Conservation (phyloP, 2,888 invertebrate genomes). For the Microplitis manilae region DNA sequence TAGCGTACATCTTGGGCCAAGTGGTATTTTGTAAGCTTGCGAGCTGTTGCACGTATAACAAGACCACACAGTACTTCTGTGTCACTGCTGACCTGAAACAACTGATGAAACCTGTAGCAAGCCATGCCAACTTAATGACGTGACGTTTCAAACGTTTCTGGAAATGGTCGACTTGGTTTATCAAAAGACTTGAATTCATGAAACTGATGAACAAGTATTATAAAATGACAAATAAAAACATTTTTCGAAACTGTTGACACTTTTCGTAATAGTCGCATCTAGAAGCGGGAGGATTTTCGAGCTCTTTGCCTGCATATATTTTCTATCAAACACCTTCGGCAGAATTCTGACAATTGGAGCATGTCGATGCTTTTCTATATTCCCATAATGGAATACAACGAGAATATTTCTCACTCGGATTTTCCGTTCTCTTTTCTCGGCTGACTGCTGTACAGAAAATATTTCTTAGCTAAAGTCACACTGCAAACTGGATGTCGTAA, state of each 20-base stretch:
- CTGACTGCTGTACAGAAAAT: not conserved
- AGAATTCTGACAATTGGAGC: slow-evolving; percentile 10
- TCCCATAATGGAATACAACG: slow-evolving; percentile 31
- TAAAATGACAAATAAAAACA: not conserved
- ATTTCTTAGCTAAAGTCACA: not conserved
- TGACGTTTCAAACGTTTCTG: not conserved
- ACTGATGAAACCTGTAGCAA: slow-evolving; percentile 19
- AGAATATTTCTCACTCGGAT: not conserved
- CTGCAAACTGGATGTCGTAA: not conserved
- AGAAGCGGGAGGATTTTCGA: slow-evolving; percentile 14
- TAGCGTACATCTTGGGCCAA: slow-evolving; percentile 41
- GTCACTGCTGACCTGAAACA: not conserved
- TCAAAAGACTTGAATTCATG: too few relatives aligned
- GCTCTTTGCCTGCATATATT: slow-evolving; percentile 42
- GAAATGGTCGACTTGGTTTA: too few relatives aligned
- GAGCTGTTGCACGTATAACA: too few relatives aligned
- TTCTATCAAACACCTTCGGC: slow-evolving; percentile 2
- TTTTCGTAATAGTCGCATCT: not conserved
- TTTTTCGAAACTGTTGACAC: not conserved
- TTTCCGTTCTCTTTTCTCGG: not conserved
- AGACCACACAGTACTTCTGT: too few relatives aligned
- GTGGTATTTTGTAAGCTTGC: too few relatives aligned
- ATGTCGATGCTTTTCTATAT: slow-evolving; percentile 23
- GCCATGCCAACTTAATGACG: slow-evolving; percentile 43
- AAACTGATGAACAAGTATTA: not conserved